These are phyloP conservation scores for Drosophila kohkoa DNA, from an alignment of 1,140 invertebrate genomes.

Conservation along the genomic window DNA sequence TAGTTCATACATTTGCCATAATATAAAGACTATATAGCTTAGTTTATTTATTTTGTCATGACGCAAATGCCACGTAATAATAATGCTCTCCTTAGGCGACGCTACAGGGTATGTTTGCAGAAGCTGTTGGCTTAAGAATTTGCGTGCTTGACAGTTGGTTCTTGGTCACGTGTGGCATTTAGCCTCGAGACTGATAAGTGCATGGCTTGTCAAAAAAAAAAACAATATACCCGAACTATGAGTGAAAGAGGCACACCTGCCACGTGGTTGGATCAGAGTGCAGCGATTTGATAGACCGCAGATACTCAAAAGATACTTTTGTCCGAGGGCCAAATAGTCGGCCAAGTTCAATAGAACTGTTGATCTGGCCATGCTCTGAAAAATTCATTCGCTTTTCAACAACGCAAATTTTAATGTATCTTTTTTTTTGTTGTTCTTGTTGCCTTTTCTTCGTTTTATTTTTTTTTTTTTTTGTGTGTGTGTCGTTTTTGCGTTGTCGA, in stretches of 20 bases:
- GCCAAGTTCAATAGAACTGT: conserved; percentile 54
- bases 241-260: conserved; percentile 11
- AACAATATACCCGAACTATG: background rate
- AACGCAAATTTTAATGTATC: conserved; percentile 28
- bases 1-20: too few species aligned
- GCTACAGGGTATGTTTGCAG: conserved; percentile 13
- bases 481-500: conserved; percentile 24
- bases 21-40: background rate
- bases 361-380: conserved; percentile 19
- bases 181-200: conserved; percentile 33
- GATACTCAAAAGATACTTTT: background rate
- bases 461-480: background rate
- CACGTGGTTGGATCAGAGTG: conserved; percentile 24
- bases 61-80: too few species aligned
- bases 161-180: conserved; percentile 24
- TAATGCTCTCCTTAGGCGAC: background rate
- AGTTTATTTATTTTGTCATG: background rate
- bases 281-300: background rate
- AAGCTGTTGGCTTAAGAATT: conserved; percentile 10
- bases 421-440: background rate
- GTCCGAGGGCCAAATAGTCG: conserved; percentile 26
- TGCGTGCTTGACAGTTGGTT: conserved; percentile 9
- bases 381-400: conserved; percentile 22
- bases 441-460: background rate
- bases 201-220: conserved; percentile 18